A percentile compares a stretch with the other conserved stretches of the same genome.
Evolutionary conservation across 2,797 vertebrate species (phyloP).

Genomic region (Takifugu rubripes): DNA sequence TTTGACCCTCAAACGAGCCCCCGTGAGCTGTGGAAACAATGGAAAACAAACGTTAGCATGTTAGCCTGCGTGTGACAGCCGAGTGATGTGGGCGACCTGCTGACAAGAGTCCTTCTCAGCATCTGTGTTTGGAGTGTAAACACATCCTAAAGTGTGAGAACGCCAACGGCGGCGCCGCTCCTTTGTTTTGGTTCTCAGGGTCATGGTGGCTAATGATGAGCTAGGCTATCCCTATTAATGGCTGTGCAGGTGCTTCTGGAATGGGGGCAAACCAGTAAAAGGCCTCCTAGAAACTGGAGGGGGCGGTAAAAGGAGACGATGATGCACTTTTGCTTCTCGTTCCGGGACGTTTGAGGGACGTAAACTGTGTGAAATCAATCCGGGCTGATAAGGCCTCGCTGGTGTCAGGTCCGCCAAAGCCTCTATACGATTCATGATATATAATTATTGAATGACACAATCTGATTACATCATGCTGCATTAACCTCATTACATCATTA

Average conservation of each 20-base stretch:
- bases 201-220: conserved; percentile 56
- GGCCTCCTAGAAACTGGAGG: background rate
- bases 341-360: conserved; percentile 19
- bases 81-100: conserved; percentile 57
- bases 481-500: conserved; percentile 71
- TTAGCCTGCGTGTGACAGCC: background rate
- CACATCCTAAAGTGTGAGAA: conserved; percentile 74
- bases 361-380: conserved; percentile 37
- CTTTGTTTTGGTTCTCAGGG: conserved; percentile 74
- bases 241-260: conserved; percentile 42
- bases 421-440: conserved; percentile 37
- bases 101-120: conserved; percentile 69
- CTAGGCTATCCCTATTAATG: conserved; percentile 31
- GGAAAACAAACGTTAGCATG: conserved; percentile 4
- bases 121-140: conserved; percentile 76
- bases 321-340: conserved; percentile 22
- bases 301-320: conserved; percentile 17
- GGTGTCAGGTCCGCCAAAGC: conserved; percentile 39
- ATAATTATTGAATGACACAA: conserved; percentile 51
- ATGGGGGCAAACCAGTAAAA: background rate
- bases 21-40: too few species aligned
- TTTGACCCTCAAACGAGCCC: too few species aligned
- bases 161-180: conserved; percentile 16
- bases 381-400: conserved; percentile 49
- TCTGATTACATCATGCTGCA: conserved; percentile 60